These are phyloP conservation scores for Ctena decussata DNA, from an alignment of 2,888 invertebrate genomes.

Conservation along the genomic window DNA sequence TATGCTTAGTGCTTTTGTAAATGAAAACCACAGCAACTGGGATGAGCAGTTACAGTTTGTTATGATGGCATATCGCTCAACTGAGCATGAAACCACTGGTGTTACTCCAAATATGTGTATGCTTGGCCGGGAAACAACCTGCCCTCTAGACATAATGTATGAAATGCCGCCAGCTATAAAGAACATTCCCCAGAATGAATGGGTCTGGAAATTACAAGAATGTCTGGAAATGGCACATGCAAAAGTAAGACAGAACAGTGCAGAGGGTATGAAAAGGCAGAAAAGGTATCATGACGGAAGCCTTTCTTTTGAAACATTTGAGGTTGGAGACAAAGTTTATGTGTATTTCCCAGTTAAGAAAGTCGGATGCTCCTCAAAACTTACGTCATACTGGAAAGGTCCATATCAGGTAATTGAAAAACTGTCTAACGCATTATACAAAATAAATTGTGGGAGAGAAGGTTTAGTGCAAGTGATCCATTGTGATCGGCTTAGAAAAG, in stretches of 20 bases:
- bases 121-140: slow-evolving; percentile 31
- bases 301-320: slow-evolving; percentile 11
- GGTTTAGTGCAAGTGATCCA: slow-evolving; percentile 9
- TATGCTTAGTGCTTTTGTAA: slow-evolving; percentile 46
- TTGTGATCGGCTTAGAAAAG: slow-evolving; percentile 2
- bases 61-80: slow-evolving; percentile 40
- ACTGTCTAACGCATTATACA: slow-evolving; percentile 16
- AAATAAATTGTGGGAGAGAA: slow-evolving; percentile 21
- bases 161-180: slow-evolving; percentile 17
- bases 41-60: slow-evolving; percentile 39
- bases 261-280: slow-evolving; percentile 24
- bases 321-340: slow-evolving; percentile 16
- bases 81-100: slow-evolving; percentile 47
- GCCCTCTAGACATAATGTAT: too few species aligned
- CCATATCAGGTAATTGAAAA: too few species aligned
- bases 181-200: slow-evolving; percentile 15
- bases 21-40: slow-evolving; percentile 49
- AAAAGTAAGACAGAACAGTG: slow-evolving; percentile 20
- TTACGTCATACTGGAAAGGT: slow-evolving; percentile 27
- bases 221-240: slow-evolving; percentile 28
- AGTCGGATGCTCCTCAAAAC: slow-evolving; percentile 11
- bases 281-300: slow-evolving; percentile 12
- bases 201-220: slow-evolving; percentile 49
- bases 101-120: slow-evolving; percentile 33
- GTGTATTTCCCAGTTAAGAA: slow-evolving; percentile 22